Conservation (phyloP, 2,113 vertebrate species). For the Tupaia chinensis region DNA sequence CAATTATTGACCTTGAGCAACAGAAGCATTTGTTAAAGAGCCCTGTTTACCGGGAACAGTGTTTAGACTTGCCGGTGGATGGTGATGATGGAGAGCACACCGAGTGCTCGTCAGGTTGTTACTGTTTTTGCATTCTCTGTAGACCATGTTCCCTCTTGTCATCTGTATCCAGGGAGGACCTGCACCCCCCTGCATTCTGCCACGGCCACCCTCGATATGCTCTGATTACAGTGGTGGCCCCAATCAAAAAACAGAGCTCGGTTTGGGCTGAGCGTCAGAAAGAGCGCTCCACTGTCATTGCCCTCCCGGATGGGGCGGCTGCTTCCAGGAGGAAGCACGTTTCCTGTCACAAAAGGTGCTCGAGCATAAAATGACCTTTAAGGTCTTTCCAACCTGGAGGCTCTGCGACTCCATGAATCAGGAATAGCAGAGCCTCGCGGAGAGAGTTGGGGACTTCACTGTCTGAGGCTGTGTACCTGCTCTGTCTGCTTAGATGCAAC, state of each 20-base stretch:
- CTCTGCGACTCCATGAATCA: constrained; percentile 62
- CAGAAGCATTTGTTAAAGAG: not conserved
- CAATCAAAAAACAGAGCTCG: not conserved
- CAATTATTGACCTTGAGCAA: constrained; percentile 37
- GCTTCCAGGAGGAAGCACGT: constrained; percentile 9
- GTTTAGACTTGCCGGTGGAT: not conserved
- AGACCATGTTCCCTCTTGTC: not conserved
- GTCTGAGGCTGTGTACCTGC: not conserved
- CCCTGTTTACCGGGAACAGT: not conserved
- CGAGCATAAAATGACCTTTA: constrained; percentile 63
- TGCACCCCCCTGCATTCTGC: too few species aligned
- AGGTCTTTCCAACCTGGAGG: constrained; percentile 54
- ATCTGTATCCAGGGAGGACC: not conserved
- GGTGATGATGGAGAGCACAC: not conserved
- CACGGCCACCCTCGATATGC: fast-evolving
- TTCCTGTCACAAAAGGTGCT: constrained; percentile 45
- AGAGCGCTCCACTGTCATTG: not conserved
- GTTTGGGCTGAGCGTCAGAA: not conserved
- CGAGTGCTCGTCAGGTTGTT: not conserved
- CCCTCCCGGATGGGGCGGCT: constrained; percentile 4
- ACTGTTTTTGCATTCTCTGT: not conserved
- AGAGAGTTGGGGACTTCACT: not conserved
- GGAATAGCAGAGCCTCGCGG: constrained; percentile 28
- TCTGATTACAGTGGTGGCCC: not conserved
- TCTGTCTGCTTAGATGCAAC: not conserved